A percentile compares a stretch with the other conserved stretches of the same genome.
These are phyloP conservation scores for Heptranchias perlo DNA, from an alignment of 2,113 vertebrate genomes.

Conservation along the genomic window DNA sequence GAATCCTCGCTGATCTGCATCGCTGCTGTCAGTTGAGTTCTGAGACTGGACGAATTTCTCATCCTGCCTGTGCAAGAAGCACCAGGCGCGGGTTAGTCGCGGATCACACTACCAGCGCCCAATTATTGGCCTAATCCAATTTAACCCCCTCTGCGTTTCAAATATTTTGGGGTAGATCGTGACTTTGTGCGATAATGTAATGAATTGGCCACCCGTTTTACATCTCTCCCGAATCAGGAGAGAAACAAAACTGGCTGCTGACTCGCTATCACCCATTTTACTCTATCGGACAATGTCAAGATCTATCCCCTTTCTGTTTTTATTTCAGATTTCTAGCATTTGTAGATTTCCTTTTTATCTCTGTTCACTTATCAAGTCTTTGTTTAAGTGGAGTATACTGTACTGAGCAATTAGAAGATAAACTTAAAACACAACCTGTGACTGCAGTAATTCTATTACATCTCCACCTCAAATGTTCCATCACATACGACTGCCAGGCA, in stretches of 20 bases:
- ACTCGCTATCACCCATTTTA: neutral
- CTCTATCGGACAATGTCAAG: neutral
- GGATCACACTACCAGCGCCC: too few species aligned
- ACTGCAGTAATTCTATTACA: neutral
- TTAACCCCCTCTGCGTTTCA: neutral
- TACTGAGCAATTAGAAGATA: neutral
- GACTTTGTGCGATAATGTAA: neutral
- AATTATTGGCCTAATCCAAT: too few species aligned
- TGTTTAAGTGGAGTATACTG: neutral
- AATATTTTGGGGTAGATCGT: neutral
- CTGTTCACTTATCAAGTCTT: neutral
- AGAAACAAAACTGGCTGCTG: neutral
- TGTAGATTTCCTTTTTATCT: neutral
- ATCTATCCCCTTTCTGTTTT: neutral
- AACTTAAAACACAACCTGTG: neutral
- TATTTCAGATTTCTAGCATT: neutral
- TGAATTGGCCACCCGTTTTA: too few species aligned
- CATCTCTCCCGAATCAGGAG: too few species aligned
- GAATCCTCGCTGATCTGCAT: too few species aligned
- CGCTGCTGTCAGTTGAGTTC: too few species aligned
- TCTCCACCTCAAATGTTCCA: neutral
- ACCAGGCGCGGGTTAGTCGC: too few species aligned
- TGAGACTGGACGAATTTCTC: too few species aligned
- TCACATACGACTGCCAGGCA: neutral
- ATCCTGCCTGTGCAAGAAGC: too few species aligned